These are phyloP conservation scores for Rhincodon typus DNA, from an alignment of 2,797 vertebrate genomes.

Conservation along the genomic window DNA sequence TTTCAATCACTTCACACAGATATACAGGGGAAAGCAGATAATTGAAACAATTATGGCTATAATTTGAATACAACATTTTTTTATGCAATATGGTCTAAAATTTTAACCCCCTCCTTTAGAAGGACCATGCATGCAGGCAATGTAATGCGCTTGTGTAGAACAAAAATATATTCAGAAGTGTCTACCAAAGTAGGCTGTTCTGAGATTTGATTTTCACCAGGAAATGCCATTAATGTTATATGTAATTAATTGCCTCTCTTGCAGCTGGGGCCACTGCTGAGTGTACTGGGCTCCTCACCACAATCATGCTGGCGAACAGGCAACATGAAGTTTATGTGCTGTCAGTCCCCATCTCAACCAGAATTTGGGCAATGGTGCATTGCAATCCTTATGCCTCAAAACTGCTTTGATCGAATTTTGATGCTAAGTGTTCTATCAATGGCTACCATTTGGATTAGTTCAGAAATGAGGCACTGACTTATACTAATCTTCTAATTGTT, in stretches of 20 bases:
- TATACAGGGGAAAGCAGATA: constrained; percentile 3
- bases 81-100: background rate
- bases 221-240: background rate
- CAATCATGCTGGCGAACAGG: background rate
- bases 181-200: background rate
- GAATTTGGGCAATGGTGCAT: background rate
- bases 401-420: background rate
- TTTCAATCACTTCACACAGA: constrained; percentile 24
- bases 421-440: background rate
- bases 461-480: too few species aligned
- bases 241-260: background rate
- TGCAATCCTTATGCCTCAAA: background rate
- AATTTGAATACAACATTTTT: constrained; percentile 18
- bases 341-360: background rate
- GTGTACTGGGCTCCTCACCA: background rate
- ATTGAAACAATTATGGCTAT: constrained; percentile 34
- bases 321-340: background rate
- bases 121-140: background rate
- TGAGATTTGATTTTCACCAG: background rate
- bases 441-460: too few species aligned
- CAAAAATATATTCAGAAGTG: background rate
- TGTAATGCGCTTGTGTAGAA: background rate
- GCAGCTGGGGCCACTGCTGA: background rate
- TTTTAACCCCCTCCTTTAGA: background rate
- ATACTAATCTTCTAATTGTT: too few species aligned